Base-by-base conservation (phyloP, 1,140 invertebrate genomes). In the Pachypsylla venusta region DNA sequence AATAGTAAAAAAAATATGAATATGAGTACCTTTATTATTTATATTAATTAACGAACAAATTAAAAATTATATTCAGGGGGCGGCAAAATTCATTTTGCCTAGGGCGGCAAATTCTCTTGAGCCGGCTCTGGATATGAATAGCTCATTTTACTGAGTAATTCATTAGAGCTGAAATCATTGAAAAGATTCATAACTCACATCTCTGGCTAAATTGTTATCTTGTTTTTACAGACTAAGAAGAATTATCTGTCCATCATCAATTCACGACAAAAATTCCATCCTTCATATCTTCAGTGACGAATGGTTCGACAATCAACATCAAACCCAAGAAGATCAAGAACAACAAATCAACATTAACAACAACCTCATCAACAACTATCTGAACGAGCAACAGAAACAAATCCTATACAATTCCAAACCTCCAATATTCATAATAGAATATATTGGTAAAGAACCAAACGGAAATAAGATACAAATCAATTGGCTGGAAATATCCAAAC, bases 401-500 rank as follows among this genome's bases (percentile, higher is more conserved):
- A 48, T 40, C 19, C 59, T 59, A 1, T 60, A 62, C 42, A 62
- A 57, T 1, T 61, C 55, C 13, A 40, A 61, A 25, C 75, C 80
- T 30, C 81, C 80, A 0, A 79, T 78, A 20, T 75, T 86, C 54
- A 69, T 86, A n/a, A 66, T 86, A 10, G 83, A 86, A 62, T 85
- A 84, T 63, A 80, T 87, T 79, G 64, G 64, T 65, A 76, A 78
- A 19, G 83, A 87, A 65, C 76, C 79, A 4, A n/a, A 7, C 7
- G 42, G 22, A 22, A 83, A 83, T 0, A 78, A 77, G 64, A 85
- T 85, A 66, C 75, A 77, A 5, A 79, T 87, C 28, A 83, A 81
- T 58, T 87, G 84, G 84, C 83, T 87, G 70, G 84, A 86, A 61
- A 79, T 87, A 24, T 84, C 83, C 22, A 84, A 83, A 64, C 83